These are phyloP conservation scores for Pseudonaja textilis DNA, from an alignment of 2,113 vertebrate genomes.

Conservation along the genomic window DNA sequence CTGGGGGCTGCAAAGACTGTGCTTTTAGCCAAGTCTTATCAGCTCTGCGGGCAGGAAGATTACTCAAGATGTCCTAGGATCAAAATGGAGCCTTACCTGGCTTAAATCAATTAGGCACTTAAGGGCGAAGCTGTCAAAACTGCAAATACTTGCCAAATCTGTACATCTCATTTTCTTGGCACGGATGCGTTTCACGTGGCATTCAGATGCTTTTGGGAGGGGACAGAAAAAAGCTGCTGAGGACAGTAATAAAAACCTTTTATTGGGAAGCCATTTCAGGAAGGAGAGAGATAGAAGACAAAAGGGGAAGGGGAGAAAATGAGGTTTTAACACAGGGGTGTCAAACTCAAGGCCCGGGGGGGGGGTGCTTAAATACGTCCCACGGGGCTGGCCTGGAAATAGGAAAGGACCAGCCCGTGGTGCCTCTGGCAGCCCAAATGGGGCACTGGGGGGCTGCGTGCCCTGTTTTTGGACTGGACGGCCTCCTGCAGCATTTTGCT, in stretches of 20 bases:
- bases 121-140: conserved; percentile 66
- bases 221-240: background rate
- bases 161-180: conserved; percentile 34
- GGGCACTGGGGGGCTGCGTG: too few species aligned
- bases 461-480: too few species aligned
- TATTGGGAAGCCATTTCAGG: background rate
- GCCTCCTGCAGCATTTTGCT: too few species aligned
- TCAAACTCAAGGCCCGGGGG: too few species aligned
- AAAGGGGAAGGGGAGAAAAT: background rate
- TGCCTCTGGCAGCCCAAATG: too few species aligned
- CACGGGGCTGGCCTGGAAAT: too few species aligned
- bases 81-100: conserved; percentile 56
- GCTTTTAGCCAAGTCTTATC: conserved; percentile 73
- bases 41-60: conserved; percentile 72
- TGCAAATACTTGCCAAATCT: conserved; percentile 62
- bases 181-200: conserved; percentile 41
- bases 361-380: too few species aligned
- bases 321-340: background rate
- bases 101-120: conserved; percentile 76
- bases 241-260: background rate
- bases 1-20: conserved; percentile 69
- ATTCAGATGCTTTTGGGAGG: background rate
- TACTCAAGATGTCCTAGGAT: conserved; percentile 67
- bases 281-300: background rate
- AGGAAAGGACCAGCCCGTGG: too few species aligned